Evolutionary conservation across 53 echinoderm and acorn worm species (phyloP).

Genomic region (Paracentrotus lividus): DNA sequence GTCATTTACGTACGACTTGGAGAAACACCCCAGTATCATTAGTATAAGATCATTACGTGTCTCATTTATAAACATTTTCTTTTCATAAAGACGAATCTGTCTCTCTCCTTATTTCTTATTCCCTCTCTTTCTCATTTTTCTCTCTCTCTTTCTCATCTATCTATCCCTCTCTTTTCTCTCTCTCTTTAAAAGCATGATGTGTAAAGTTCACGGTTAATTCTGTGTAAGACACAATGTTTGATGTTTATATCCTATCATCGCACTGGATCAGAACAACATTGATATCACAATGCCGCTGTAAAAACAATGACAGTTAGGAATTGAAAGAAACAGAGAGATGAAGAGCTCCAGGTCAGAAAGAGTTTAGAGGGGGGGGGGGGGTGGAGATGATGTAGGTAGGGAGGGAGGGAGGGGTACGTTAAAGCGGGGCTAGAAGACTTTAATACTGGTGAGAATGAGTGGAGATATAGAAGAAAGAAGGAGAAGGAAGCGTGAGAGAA

Average conservation of each 20-base stretch:
- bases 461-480: not conserved
- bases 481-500: not conserved
- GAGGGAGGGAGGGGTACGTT: no score
- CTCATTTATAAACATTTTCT: no score
- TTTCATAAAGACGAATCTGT: no score
- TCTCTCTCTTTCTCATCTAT: no score
- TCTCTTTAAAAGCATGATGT: no score
- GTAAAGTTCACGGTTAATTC: not conserved
- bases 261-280: not conserved
- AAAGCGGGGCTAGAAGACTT: not conserved
- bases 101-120: no score
- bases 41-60: no score
- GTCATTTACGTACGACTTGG: no score
- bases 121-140: no score
- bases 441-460: not conserved
- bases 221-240: not conserved
- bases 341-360: not conserved
- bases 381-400: not conserved
- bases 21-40: no score
- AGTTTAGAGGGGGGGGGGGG: no score
- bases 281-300: constrained; percentile 31
- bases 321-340: not conserved
- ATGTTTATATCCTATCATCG: constrained; percentile 3
- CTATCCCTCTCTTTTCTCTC: no score
- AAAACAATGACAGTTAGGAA: not conserved